These are phyloP conservation scores for Pitangus sulphuratus DNA, from an alignment of 2,797 vertebrate species.

Conservation along the genomic window DNA sequence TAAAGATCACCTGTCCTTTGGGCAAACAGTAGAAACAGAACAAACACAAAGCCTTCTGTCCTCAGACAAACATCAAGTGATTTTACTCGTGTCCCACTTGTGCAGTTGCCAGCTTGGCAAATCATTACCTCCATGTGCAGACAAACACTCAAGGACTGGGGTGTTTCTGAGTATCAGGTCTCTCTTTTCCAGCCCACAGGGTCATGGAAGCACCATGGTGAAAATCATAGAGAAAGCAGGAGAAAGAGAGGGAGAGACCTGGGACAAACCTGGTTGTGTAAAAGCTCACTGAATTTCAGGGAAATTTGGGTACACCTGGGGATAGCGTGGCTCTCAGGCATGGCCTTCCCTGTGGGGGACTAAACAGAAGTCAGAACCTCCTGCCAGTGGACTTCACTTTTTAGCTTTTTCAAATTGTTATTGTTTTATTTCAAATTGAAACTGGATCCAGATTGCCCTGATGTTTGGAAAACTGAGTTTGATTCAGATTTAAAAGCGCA, in stretches of 20 bases:
- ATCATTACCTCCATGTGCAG: neutral
- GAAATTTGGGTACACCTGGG: neutral
- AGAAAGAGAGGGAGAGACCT: neutral
- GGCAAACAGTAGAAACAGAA: conserved; percentile 7
- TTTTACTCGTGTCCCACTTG: neutral
- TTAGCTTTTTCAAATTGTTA: neutral
- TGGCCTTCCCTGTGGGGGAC: neutral
- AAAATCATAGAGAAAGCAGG: neutral
- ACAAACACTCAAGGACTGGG: neutral
- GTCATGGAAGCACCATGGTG: neutral
- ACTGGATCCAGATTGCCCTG: neutral
- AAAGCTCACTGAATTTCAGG: neutral
- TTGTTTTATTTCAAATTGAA: neutral
- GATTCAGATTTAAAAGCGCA: neutral
- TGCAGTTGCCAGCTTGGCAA: neutral
- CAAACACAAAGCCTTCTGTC: neutral
- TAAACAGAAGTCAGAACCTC: neutral
- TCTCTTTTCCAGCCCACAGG: neutral
- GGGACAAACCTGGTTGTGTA: neutral
- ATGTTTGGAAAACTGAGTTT: neutral
- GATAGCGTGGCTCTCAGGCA: neutral
- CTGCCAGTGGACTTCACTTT: neutral
- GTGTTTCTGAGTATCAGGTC: neutral
- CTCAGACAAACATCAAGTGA: neutral
- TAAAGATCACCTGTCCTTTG: conserved; percentile 24